Evolutionary conservation across 2,113 vertebrate genomes (phyloP).

Genomic region (Thamnophis sirtalis): DNA sequence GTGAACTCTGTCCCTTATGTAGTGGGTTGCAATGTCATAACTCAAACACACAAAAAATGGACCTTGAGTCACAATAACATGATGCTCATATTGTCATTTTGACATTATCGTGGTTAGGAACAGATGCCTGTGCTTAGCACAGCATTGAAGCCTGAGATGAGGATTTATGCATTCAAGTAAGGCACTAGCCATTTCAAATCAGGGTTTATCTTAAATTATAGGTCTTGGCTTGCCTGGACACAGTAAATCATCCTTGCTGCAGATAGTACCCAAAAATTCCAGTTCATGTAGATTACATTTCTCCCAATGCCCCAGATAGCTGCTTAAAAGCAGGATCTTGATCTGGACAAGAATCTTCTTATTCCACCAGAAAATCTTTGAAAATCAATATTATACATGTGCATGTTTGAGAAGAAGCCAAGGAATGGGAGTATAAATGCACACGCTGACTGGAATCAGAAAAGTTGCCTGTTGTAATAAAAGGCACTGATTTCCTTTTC

Average conservation of each 20-base stretch:
- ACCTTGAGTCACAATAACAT: not conserved
- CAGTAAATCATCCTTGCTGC: not conserved
- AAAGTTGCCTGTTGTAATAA: not conserved
- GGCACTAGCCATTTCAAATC: not conserved
- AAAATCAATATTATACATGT: not conserved
- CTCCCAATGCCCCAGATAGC: not conserved
- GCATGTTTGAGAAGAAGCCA: not conserved
- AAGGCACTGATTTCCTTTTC: slow-evolving; percentile 44
- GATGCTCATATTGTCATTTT: not conserved
- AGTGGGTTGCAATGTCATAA: not conserved
- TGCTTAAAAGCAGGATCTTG: not conserved
- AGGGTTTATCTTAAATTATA: not conserved
- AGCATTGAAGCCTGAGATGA: not conserved
- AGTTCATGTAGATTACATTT: not conserved
- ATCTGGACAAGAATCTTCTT: not conserved
- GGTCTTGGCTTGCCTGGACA: not conserved
- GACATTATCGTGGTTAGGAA: not conserved
- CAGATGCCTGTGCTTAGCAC: not conserved
- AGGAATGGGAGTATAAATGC: not conserved
- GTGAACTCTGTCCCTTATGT: not conserved
- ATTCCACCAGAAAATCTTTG: not conserved
- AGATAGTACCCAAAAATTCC: not conserved
- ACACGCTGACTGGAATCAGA: not conserved
- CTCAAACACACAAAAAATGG: not conserved
- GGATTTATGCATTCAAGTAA: not conserved